These are phyloP conservation scores for Acanthosepion esculentum DNA, from an alignment of 2,888 invertebrate species.

Conservation along the genomic window DNA sequence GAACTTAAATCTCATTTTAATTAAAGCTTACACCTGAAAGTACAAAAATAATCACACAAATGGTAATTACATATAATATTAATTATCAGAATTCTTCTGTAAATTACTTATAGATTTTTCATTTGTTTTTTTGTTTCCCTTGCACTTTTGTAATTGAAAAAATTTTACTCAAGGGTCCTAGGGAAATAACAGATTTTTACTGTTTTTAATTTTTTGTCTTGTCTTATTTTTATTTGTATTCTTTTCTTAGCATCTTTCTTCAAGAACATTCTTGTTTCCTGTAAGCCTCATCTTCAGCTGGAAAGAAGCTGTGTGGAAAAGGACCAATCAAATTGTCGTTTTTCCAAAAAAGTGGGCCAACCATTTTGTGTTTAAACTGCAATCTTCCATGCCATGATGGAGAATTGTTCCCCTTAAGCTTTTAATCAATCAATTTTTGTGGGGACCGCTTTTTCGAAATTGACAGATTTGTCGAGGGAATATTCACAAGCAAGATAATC, in stretches of 20 bases:
- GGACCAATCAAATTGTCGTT: slow-evolving; percentile 21
- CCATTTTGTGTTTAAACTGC: slow-evolving; percentile 21
- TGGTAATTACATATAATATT: background rate
- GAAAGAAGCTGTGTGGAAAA: background rate
- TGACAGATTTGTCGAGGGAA: slow-evolving; percentile 23
- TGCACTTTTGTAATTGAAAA: background rate
- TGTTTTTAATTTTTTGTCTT: background rate
- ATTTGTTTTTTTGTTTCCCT: background rate
- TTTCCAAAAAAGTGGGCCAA: background rate
- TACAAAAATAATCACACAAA: background rate
- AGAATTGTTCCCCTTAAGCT: slow-evolving; percentile 33
- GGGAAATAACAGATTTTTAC: background rate
- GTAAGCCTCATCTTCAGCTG: background rate
- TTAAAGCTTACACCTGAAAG: background rate
- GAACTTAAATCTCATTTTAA: background rate
- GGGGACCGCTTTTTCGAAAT: background rate
- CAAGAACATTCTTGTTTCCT: background rate
- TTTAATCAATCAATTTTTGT: slow-evolving; percentile 33
- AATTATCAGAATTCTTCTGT: background rate
- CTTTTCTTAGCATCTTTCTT: slow-evolving; percentile 17
- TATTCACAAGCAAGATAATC: slow-evolving; percentile 33
- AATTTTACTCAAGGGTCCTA: background rate
- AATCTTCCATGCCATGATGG: background rate
- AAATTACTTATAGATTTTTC: background rate
- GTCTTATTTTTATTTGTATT: background rate